Evolutionary conservation across 2,797 vertebrate genomes (phyloP), one percentile per base, ranked within the genome.

Genomic region (Urosaurus nigricauda): DNA sequence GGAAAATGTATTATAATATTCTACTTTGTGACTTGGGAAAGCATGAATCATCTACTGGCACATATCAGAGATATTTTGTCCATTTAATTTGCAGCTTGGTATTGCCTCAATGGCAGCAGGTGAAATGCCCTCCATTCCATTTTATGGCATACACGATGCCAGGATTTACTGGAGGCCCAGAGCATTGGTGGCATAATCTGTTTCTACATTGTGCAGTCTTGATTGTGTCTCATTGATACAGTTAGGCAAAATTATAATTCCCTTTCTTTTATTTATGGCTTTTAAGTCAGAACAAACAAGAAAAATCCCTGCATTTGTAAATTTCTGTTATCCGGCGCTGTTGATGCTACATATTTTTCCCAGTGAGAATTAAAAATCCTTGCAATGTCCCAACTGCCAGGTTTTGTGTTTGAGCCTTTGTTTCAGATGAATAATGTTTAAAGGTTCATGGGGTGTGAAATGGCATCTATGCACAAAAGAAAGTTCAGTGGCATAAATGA

Each of bases 401-500:
- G 91, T 95, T 95, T 94, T 90, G 92, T 92, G 79, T 94, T 87
- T 91, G 91, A 86, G 86, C 88, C 91, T 94, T 89, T 91, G 93
- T 92, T 93, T 92, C 92, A 95, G 87, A 90, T 91, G 93, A 93
- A 65, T 93, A 94, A 93, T 91, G 89, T 90, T 93, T 93, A 95
- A 93, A 95, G 93, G 88, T 96, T 94, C 93, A 94, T 95, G 94
- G 93, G 92, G 92, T 94, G 93, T 95, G 94, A 96, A 96, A 94
- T 93, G 90, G 91, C 92, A 90, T 93, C 94, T 93, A 92, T 93
- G 93, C 91, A 93, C 93, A 92, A 87, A 91, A 94, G 90, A 90
- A 91, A 91, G 73, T 93, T 87, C 90, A 89, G 70, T 82, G 32
- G 60, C 63, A 77, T 70, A 82, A 85, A 82, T 68, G 63, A 88